A percentile compares a stretch with the other conserved stretches of the same genome.
phyloP scores from a whole-genome alignment of 2,113 vertebrate species.

The Cyphomyrus plagiostoma region DNA sequence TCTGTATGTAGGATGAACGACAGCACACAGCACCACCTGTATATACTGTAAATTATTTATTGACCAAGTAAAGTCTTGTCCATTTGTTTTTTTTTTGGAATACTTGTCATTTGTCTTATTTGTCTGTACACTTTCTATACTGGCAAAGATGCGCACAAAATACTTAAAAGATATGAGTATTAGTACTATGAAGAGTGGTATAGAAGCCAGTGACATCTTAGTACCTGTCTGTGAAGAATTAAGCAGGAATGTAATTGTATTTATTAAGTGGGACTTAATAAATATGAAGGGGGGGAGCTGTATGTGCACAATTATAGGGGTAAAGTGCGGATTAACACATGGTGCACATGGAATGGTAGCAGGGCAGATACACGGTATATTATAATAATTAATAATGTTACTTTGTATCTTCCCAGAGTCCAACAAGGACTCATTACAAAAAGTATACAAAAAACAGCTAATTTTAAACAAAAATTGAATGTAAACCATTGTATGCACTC shows the following conservation, averaged over 20 bases:
- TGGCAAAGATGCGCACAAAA: neutral
- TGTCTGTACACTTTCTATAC: neutral
- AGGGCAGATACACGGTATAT: too few species aligned
- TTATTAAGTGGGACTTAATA: too few species aligned
- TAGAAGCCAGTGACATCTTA: too few species aligned
- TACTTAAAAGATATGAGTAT: neutral
- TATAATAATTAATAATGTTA: too few species aligned
- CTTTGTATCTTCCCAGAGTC: neutral
- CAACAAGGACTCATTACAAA: neutral
- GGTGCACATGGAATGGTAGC: too few species aligned
- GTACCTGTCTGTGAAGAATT: too few species aligned
- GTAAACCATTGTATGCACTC: neutral
- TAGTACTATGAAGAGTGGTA: neutral
- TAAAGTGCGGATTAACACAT: too few species aligned
- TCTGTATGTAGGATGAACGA: slow-evolving; percentile 52
- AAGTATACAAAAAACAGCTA: too few species aligned
- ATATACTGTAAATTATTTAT: slow-evolving; percentile 97
- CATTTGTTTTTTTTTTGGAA: slow-evolving; percentile 33
- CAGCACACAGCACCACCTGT: slow-evolving; percentile 63
- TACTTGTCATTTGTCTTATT: slow-evolving; percentile 12
- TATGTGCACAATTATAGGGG: too few species aligned
- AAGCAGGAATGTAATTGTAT: too few species aligned
- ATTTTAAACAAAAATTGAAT: neutral
- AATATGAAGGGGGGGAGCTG: too few species aligned
- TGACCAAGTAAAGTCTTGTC: slow-evolving; percentile 64